These are phyloP conservation scores for Brenthis hecate DNA, from an alignment of 2,888 invertebrate species.

Conservation along the genomic window DNA sequence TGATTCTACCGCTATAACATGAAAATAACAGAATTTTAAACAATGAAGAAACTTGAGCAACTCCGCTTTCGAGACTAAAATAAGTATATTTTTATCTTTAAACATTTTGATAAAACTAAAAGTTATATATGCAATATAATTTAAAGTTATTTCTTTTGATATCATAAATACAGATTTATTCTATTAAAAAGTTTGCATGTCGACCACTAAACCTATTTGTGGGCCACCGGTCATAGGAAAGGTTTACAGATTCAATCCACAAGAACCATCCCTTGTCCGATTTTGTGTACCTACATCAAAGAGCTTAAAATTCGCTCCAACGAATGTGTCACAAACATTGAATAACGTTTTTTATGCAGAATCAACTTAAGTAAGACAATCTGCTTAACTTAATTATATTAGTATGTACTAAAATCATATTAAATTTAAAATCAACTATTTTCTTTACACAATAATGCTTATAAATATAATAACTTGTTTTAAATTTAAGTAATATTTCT, in stretches of 20 bases:
- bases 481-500: no score
- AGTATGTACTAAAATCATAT: no score
- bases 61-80: slow-evolving; percentile 25
- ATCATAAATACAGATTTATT: not conserved
- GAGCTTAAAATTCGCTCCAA: slow-evolving; percentile 35
- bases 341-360: slow-evolving; percentile 26
- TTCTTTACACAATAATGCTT: no score
- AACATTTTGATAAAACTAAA: not conserved
- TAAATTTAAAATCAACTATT: no score
- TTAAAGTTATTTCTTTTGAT: not conserved
- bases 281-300: slow-evolving; percentile 35
- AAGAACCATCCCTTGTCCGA: slow-evolving; percentile 37
- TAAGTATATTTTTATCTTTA: slow-evolving; percentile 19
- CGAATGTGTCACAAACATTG: slow-evolving; percentile 30
- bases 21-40: slow-evolving; percentile 39
- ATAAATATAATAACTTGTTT: no score
- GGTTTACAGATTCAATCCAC: slow-evolving; percentile 29
- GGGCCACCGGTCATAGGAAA: slow-evolving; percentile 24
- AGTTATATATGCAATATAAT: not conserved
- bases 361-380: no score
- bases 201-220: slow-evolving; percentile 15
- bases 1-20: slow-evolving; percentile 37
- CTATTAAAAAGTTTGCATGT: not conserved
- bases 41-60: slow-evolving; percentile 39
- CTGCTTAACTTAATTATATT: no score